Percentiles rank a stretch among this genome's conserved stretches.
Conservation (phyloP, 1,140 invertebrate genomes). For the Dendroctonus valens region DNA sequence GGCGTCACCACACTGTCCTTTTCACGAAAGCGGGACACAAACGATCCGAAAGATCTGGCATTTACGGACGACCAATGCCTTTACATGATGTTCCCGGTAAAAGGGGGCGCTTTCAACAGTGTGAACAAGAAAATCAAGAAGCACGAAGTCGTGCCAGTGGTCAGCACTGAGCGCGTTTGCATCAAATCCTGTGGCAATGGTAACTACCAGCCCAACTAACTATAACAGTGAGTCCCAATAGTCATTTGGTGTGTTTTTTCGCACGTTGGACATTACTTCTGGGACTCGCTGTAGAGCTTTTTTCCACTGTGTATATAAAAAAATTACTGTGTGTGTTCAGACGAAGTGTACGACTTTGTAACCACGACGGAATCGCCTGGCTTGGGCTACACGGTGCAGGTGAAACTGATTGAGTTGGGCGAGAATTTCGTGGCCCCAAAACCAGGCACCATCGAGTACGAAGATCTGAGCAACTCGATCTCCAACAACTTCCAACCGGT, state of each 20-base stretch:
- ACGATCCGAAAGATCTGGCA: slow-evolving; percentile 77
- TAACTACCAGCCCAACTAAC: too few species aligned
- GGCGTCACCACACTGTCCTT: slow-evolving; percentile 80
- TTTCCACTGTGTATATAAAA: too few species aligned
- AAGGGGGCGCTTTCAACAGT: slow-evolving; percentile 78
- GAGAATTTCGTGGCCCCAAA: slow-evolving; percentile 72
- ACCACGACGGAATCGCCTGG: slow-evolving; percentile 63
- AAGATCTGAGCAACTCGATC: slow-evolving; percentile 69
- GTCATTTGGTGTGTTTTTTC: too few species aligned
- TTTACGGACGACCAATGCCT: slow-evolving; percentile 81
- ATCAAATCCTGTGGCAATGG: slow-evolving; percentile 74
- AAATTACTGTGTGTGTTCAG: slow-evolving; percentile 30
- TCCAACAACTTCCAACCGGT: slow-evolving; percentile 62
- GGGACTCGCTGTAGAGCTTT: too few species aligned
- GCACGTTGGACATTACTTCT: too few species aligned
- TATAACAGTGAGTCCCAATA: too few species aligned
- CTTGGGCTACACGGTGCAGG: slow-evolving; percentile 67
- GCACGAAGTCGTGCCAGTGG: slow-evolving; percentile 72
- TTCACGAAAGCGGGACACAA: slow-evolving; percentile 72
- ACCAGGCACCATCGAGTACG: slow-evolving; percentile 67
- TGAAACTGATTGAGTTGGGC: slow-evolving; percentile 74
- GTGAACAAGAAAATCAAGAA: slow-evolving; percentile 85
- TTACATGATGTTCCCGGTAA: slow-evolving; percentile 85
- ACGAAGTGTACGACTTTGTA: slow-evolving; percentile 57
- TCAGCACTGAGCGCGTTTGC: slow-evolving; percentile 79